Evolutionary conservation across 1,140 invertebrate species (phyloP).

Genomic region (Schlechtendalia chinensis): DNA sequence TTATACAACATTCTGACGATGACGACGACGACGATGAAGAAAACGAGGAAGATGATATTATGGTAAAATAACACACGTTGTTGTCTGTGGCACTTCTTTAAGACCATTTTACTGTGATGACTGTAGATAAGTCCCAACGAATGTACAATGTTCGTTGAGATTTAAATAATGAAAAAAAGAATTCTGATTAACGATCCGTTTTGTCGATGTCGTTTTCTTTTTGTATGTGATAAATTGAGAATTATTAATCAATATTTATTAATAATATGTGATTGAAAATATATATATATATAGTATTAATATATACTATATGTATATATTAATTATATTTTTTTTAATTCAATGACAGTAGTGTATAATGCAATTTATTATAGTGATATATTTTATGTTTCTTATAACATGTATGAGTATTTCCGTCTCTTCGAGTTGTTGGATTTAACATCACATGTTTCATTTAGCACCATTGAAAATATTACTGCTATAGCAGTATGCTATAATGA

Average conservation of each 20-base stretch:
- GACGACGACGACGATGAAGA: constrained; percentile 72
- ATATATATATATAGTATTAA: too few relatives aligned
- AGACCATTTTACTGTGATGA: constrained; percentile 30
- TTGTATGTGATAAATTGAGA: constrained; percentile 12
- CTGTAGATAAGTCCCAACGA: not conserved
- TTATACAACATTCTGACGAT: constrained; percentile 57
- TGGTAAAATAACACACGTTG: constrained; percentile 2
- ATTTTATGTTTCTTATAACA: not conserved
- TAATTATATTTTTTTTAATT: constrained; percentile 23
- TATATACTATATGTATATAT: constrained; percentile 4
- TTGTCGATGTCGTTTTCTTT: not conserved
- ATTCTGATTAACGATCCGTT: not conserved
- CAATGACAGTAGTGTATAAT: not conserved
- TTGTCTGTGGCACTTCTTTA: not conserved
- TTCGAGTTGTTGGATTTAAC: not conserved
- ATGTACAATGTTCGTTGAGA: not conserved
- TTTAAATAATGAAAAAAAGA: not conserved
- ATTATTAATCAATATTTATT: too few relatives aligned
- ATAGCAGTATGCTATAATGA: too few relatives aligned
- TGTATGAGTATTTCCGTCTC: not conserved
- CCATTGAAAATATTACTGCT: too few relatives aligned
- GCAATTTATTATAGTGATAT: constrained; percentile 1
- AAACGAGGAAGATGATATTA: constrained; percentile 58
- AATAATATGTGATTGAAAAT: constrained; percentile 7
- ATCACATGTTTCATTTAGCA: too few relatives aligned